phyloP scores from a whole-genome alignment of 2,797 vertebrate genomes.

The Lacerta bilineata region DNA sequence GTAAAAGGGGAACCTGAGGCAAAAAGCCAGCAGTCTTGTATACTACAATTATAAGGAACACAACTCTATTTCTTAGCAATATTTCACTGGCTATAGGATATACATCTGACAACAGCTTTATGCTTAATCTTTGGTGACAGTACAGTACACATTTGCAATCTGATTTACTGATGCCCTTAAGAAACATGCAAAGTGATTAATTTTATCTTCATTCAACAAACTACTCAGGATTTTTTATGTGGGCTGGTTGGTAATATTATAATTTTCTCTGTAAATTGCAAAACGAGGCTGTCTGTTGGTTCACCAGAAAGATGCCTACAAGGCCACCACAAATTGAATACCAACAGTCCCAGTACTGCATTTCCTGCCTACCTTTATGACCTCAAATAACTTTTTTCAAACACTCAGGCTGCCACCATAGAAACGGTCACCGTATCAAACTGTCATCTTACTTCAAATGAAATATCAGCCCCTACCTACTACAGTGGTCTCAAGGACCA shows the following conservation, averaged over 20 bases:
- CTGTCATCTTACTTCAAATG: too few species aligned
- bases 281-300: not conserved
- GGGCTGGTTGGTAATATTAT: not conserved
- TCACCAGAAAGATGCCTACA: not conserved
- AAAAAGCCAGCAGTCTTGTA: conserved; percentile 14
- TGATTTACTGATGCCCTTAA: conserved; percentile 22
- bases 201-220: conserved; percentile 27
- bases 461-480: too few species aligned
- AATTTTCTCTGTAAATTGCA: conserved; percentile 2
- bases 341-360: not conserved
- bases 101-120: not conserved
- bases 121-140: conserved; percentile 6
- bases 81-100: not conserved
- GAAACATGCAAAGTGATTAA: conserved; percentile 1
- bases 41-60: conserved; percentile 22
- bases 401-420: too few species aligned
- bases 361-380: not conserved
- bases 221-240: not conserved
- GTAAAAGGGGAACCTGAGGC: conserved; percentile 8
- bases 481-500: too few species aligned
- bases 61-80: conserved; percentile 11
- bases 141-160: conserved; percentile 10
- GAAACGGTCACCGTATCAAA: too few species aligned
- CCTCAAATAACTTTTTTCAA: too few species aligned
- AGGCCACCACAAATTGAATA: not conserved